phyloP scores from a whole-genome alignment of 2,113 vertebrate species.

The Tragelaphus strepsiceros region DNA sequence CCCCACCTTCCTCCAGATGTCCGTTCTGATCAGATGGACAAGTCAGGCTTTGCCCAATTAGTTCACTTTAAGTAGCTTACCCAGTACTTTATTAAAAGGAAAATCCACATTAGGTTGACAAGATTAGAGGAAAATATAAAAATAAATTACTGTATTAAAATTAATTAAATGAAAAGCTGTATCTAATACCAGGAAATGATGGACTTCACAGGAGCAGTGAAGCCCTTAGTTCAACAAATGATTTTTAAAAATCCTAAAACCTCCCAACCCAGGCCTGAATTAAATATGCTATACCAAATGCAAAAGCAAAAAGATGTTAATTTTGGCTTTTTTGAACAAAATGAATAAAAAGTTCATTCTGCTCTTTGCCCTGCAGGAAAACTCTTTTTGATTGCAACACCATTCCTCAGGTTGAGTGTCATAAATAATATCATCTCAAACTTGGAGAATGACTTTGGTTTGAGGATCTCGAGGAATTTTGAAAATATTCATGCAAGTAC shows the following conservation, averaged over 20 bases:
- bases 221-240: constrained; percentile 72
- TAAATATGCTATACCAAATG: constrained; percentile 44
- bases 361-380: constrained; percentile 45
- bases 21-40: constrained; percentile 69
- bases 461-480: background rate
- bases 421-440: background rate
- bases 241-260: constrained; percentile 63
- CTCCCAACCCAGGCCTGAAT: constrained; percentile 38
- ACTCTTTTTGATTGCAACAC: constrained; percentile 62
- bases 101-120: constrained; percentile 73
- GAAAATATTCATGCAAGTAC: background rate
- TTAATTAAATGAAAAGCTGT: constrained; percentile 77
- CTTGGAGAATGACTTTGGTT: background rate
- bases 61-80: constrained; percentile 75
- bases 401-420: constrained; percentile 44
- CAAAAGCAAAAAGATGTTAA: constrained; percentile 60
- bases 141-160: constrained; percentile 79
- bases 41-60: constrained; percentile 73
- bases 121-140: constrained; percentile 78
- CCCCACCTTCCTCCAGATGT: constrained; percentile 42
- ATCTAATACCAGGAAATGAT: constrained; percentile 76
- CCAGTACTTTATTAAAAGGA: constrained; percentile 74
- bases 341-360: constrained; percentile 67
- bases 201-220: constrained; percentile 64
- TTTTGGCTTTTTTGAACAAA: constrained; percentile 66